Evolutionary conservation across 1,140 invertebrate species (phyloP).

Genomic region (Apis laboriosa): DNA sequence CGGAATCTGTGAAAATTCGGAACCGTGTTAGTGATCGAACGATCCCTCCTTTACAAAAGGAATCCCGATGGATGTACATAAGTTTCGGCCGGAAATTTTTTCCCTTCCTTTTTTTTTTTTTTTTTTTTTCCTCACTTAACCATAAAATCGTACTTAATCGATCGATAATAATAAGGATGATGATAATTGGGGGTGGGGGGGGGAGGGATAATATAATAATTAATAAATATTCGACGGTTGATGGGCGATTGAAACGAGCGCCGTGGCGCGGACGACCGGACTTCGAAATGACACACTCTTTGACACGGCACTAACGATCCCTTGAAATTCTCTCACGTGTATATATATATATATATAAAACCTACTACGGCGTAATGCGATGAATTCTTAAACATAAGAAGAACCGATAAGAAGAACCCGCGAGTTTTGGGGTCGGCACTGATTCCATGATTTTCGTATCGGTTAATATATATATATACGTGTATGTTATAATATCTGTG

Average conservation of each 20-base stretch:
- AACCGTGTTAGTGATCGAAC: slow-evolving; percentile 14
- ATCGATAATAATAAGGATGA: slow-evolving; percentile 21
- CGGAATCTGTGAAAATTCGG: slow-evolving; percentile 22
- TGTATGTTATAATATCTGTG: background rate
- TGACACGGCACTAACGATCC: slow-evolving; percentile 36
- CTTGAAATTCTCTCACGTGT: slow-evolving; percentile 38
- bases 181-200: slow-evolving; percentile 5
- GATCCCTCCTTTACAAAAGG: slow-evolving; percentile 30
- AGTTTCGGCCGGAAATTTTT: slow-evolving; percentile 47
- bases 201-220: slow-evolving; percentile 10
- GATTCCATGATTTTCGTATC: slow-evolving; percentile 13
- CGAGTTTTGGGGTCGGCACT: slow-evolving; percentile 52
- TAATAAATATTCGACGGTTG: slow-evolving; percentile 41
- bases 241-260: slow-evolving; percentile 25
- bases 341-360: slow-evolving; percentile 24
- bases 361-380: slow-evolving; percentile 26
- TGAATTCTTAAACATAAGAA: slow-evolving; percentile 53
- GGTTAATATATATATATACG: background rate
- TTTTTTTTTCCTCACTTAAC: slow-evolving; percentile 25
- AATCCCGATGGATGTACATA: slow-evolving; percentile 35
- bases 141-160: slow-evolving; percentile 37
- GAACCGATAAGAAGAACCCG: slow-evolving; percentile 54
- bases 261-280: slow-evolving; percentile 39
- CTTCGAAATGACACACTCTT: slow-evolving; percentile 11
- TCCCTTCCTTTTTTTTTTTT: too few species aligned